Percentiles rank a stretch among this genome's conserved stretches.
These are phyloP conservation scores for Triops longicaudatus DNA, from an alignment of 1,140 invertebrate species.

Conservation along the genomic window DNA sequence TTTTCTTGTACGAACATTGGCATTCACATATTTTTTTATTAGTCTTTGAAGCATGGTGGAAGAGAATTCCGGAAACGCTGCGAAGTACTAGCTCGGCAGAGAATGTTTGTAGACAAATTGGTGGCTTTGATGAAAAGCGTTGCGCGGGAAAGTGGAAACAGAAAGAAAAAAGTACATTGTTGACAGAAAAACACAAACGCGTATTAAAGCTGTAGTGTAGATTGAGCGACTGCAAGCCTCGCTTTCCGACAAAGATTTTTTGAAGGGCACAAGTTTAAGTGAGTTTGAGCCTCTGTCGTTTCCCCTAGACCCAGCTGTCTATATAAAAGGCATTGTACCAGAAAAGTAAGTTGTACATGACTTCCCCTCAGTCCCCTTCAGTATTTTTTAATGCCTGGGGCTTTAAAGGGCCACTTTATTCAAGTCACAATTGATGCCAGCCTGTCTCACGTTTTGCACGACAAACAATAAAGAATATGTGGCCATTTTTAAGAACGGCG, in stretches of 20 bases:
- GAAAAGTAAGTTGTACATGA: constrained; percentile 49
- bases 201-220: constrained; percentile 34
- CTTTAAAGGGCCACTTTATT: constrained; percentile 69
- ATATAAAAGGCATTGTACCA: constrained; percentile 80
- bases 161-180: constrained; percentile 66
- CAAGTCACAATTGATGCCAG: constrained; percentile 97
- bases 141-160: constrained; percentile 81
- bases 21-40: constrained; percentile 9
- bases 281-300: constrained; percentile 88
- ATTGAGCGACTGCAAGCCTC: constrained; percentile 75
- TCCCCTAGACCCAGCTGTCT: constrained; percentile 84
- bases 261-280: constrained; percentile 78
- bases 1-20: neutral
- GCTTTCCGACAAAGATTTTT: constrained; percentile 62
- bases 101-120: constrained; percentile 82
- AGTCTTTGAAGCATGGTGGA: constrained; percentile 25
- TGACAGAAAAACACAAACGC: neutral
- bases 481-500: constrained; percentile 96
- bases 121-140: constrained; percentile 84
- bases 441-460: constrained; percentile 83
- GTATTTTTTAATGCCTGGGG: constrained; percentile 33
- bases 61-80: constrained; percentile 22
- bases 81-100: constrained; percentile 54
- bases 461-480: constrained; percentile 76
- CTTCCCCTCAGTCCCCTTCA: neutral